Conservation (phyloP, 2,888 invertebrate species). For the Koerneria pararmatus region DNA sequence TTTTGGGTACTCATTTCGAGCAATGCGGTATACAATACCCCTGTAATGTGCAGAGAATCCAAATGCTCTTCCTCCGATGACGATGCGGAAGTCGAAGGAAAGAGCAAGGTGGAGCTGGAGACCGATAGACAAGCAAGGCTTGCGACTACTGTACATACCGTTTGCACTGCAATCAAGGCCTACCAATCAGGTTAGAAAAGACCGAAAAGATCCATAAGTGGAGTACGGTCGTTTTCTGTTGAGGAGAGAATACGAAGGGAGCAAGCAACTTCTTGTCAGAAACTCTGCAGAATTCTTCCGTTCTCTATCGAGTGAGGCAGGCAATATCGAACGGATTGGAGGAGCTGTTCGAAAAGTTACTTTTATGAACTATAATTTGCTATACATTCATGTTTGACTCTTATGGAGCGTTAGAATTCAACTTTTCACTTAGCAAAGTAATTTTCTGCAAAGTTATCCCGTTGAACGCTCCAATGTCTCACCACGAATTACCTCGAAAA, state of each 20-base stretch:
- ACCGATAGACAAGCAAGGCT: conserved; percentile 11
- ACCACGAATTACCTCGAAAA: too few relatives aligned
- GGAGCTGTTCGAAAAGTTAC: conserved; percentile 20
- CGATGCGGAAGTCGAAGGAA: conserved; percentile 8
- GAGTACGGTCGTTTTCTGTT: conserved; percentile 7
- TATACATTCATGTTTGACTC: too few relatives aligned
- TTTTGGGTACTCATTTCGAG: neutral
- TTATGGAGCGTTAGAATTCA: too few relatives aligned
- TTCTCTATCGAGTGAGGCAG: conserved; percentile 21
- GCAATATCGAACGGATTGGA: neutral
- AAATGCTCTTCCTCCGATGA: conserved; percentile 2
- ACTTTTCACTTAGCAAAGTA: neutral
- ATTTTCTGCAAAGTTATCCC: too few relatives aligned
- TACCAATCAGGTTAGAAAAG: conserved; percentile 15
- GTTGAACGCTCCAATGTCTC: too few relatives aligned
- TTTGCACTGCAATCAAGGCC: conserved; percentile 14
- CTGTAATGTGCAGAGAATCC: too few relatives aligned
- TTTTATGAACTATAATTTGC: neutral
- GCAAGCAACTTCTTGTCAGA: neutral
- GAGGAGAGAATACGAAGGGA: too few relatives aligned
- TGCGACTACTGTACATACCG: neutral
- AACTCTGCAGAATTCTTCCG: neutral
- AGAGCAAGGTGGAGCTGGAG: conserved; percentile 12
- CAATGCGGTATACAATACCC: neutral
- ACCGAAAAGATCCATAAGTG: neutral